Percentiles rank a stretch among this genome's conserved stretches.
phyloP scores from a whole-genome alignment of 2,888 invertebrate genomes.

The Ellobium chinense region DNA sequence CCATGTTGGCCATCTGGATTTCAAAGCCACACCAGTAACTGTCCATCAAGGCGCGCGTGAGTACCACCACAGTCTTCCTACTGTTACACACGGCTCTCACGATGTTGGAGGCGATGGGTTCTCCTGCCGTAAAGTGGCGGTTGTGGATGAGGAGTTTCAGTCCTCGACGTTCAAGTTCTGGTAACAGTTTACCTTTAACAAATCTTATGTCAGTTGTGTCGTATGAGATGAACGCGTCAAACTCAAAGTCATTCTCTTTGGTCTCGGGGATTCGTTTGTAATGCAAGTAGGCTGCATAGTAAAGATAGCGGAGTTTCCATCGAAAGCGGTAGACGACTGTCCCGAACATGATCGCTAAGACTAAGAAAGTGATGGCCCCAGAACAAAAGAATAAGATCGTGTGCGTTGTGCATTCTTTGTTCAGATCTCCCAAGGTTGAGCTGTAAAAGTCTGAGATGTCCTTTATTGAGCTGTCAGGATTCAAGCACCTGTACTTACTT shows the following conservation, averaged over 20 bases:
- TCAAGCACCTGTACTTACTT: background rate
- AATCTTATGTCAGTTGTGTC: background rate
- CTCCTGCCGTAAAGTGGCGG: no score
- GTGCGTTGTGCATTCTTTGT: background rate
- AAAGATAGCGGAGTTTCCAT: slow-evolving; percentile 6
- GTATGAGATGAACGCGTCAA: slow-evolving; percentile 3
- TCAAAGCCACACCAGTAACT: no score
- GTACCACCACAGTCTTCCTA: no score
- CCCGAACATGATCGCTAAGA: background rate
- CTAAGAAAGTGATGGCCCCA: background rate
- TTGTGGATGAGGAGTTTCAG: no score
- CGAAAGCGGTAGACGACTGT: background rate
- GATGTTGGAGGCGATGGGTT: no score
- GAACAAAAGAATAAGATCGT: background rate
- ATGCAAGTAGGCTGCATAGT: slow-evolving; percentile 26
- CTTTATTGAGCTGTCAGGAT: background rate
- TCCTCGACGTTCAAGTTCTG: no score
- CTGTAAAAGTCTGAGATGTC: background rate
- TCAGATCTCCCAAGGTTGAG: background rate
- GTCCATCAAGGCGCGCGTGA: no score
- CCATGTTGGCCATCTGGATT: no score
- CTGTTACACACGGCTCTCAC: no score
- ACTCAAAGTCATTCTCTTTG: background rate
- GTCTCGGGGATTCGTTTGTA: no score
- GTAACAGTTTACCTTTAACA: no score